Percentiles rank a stretch among this genome's conserved stretches.
These are phyloP conservation scores for Philypnodon macrostomus DNA, from an alignment of 2,797 vertebrate species.

Conservation along the genomic window DNA sequence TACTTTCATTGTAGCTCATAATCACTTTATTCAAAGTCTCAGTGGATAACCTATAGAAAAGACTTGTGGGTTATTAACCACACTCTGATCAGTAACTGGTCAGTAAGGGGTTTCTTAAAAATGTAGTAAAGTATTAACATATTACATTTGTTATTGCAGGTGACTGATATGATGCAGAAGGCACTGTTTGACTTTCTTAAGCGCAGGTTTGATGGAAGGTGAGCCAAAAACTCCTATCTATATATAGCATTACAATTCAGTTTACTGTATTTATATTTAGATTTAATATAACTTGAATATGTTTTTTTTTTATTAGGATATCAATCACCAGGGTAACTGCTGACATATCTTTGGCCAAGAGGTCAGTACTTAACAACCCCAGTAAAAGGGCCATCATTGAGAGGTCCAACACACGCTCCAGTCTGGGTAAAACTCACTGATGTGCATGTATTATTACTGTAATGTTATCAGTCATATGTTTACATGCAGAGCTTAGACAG, in stretches of 20 bases:
- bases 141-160: slow-evolving; percentile 76
- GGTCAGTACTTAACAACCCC: slow-evolving; percentile 97
- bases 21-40: slow-evolving; percentile 41
- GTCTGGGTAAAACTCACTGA: slow-evolving; percentile 86
- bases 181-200: slow-evolving; percentile 99
- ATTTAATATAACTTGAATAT: no score
- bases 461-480: neutral
- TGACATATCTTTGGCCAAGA: slow-evolving; percentile 98
- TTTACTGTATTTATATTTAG: slow-evolving; percentile 1
- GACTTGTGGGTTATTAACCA: no score
- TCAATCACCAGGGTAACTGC: slow-evolving; percentile 98
- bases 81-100: no score
- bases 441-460: slow-evolving; percentile 47
- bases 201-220: slow-evolving; percentile 99
- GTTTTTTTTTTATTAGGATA: slow-evolving; percentile 80
- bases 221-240: slow-evolving; percentile 56
- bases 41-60: neutral
- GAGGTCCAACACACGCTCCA: slow-evolving; percentile 95
- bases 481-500: neutral
- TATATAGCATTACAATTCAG: no score
- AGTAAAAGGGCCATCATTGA: slow-evolving; percentile 98
- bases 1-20: slow-evolving; percentile 28
- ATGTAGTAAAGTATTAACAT: no score
- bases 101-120: no score
- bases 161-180: slow-evolving; percentile 99